Conservation (phyloP, 1,140 invertebrate species). For the Ruditapes philippinarum region DNA sequence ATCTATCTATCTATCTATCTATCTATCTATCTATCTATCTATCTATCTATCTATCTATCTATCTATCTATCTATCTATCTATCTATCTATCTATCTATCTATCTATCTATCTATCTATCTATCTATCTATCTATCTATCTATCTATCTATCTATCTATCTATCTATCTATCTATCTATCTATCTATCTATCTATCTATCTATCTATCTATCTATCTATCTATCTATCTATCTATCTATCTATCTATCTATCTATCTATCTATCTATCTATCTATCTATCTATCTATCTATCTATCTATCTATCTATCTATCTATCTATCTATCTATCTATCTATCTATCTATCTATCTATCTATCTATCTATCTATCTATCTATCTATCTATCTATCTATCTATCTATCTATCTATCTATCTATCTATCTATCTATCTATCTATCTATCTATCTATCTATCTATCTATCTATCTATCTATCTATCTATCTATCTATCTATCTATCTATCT, state of each 20-base stretch:
- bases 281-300: slow-evolving; percentile 18
- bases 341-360: slow-evolving; percentile 18
- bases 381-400: slow-evolving; percentile 18
- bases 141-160: slow-evolving; percentile 15
- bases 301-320: slow-evolving; percentile 18
- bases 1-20: slow-evolving; percentile 18
- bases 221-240: slow-evolving; percentile 18
- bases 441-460: slow-evolving; percentile 18
- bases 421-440: slow-evolving; percentile 18
- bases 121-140: slow-evolving; percentile 18
- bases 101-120: slow-evolving; percentile 18
- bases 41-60: slow-evolving; percentile 18
- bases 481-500: slow-evolving; percentile 18
- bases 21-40: slow-evolving; percentile 18
- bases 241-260: slow-evolving; percentile 18
- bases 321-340: slow-evolving; percentile 18
- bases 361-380: slow-evolving; percentile 18
- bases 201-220: slow-evolving; percentile 13
- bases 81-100: slow-evolving; percentile 18
- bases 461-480: slow-evolving; percentile 18
- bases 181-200: slow-evolving; percentile 18
- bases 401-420: slow-evolving; percentile 18
- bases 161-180: slow-evolving; percentile 9
- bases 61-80: slow-evolving; percentile 18
- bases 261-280: slow-evolving; percentile 18